Conservation (phyloP, 2,888 invertebrate species). For the Melieria crassipennis region DNA sequence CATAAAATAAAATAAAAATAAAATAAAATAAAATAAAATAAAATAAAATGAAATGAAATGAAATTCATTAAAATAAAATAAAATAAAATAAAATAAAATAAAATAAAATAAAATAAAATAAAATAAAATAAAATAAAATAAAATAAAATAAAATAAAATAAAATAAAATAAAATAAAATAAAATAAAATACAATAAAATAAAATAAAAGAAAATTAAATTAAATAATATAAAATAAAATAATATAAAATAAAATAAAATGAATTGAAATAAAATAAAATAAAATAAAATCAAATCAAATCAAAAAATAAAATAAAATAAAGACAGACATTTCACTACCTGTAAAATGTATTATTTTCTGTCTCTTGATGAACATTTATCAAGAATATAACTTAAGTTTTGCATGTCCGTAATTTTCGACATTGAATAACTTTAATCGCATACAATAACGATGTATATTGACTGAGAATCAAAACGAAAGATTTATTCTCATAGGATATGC, state of each 20-base stretch:
- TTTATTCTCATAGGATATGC: too few species aligned
- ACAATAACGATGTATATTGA: too few species aligned
- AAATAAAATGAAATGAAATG: background rate
- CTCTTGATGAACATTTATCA: background rate
- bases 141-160: slow-evolving; percentile 10
- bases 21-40: slow-evolving; percentile 1
- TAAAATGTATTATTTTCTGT: background rate
- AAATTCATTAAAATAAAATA: background rate
- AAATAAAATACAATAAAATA: background rate
- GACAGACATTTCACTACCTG: too few species aligned
- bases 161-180: background rate
- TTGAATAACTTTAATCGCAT: too few species aligned
- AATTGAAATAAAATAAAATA: too few species aligned
- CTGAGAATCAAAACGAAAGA: too few species aligned
- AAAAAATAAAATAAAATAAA: slow-evolving; percentile 3
- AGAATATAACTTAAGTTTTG: too few species aligned
- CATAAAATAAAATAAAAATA: slow-evolving; percentile 5
- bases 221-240: background rate
- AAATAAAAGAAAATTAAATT: background rate
- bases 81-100: slow-evolving; percentile 2
- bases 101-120: background rate
- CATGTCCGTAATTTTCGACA: too few species aligned
- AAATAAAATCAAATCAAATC: background rate
- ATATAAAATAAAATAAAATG: slow-evolving; percentile 1
- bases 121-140: slow-evolving; percentile 2